A percentile compares a stretch with the other conserved stretches of the same genome.
Conservation (phyloP, 2,888 invertebrate species). For the Heliconius aoede region DNA sequence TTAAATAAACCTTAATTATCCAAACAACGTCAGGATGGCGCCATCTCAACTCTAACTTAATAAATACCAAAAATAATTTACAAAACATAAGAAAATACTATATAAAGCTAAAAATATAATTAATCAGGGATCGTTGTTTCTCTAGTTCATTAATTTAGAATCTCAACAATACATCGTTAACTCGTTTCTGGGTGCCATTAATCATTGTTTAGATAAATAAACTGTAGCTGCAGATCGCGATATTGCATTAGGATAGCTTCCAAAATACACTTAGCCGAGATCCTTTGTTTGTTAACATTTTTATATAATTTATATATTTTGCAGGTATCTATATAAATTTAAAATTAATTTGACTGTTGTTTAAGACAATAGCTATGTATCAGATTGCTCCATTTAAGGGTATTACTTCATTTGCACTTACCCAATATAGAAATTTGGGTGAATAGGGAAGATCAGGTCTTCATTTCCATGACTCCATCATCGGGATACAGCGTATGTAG, state of each 20-base stretch:
- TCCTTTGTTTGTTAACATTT: slow-evolving; percentile 16
- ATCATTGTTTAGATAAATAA: slow-evolving; percentile 38
- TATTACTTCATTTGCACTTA: background rate
- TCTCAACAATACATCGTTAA: slow-evolving; percentile 56
- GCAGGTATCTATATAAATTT: background rate
- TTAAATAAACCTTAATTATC: too few relatives aligned
- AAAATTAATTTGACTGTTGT: background rate
- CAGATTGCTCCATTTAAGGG: background rate
- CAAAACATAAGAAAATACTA: background rate
- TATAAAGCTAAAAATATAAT: slow-evolving; percentile 40
- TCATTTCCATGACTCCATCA: too few relatives aligned
- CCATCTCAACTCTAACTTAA: background rate
- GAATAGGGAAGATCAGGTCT: too few relatives aligned
- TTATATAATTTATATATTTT: background rate
- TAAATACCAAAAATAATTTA: slow-evolving; percentile 1
- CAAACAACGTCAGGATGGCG: background rate
- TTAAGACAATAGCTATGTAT: background rate
- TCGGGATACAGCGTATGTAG: too few relatives aligned
- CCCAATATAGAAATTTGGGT: too few relatives aligned
- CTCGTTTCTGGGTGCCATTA: slow-evolving; percentile 47
- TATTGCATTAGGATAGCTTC: slow-evolving; percentile 40
- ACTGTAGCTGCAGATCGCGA: slow-evolving; percentile 24
- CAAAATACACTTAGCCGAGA: slow-evolving; percentile 29
- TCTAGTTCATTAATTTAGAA: slow-evolving; percentile 56
- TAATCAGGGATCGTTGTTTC: slow-evolving; percentile 51